Conservation (phyloP, 2,888 invertebrate genomes). For the Brenthis hecate region DNA sequence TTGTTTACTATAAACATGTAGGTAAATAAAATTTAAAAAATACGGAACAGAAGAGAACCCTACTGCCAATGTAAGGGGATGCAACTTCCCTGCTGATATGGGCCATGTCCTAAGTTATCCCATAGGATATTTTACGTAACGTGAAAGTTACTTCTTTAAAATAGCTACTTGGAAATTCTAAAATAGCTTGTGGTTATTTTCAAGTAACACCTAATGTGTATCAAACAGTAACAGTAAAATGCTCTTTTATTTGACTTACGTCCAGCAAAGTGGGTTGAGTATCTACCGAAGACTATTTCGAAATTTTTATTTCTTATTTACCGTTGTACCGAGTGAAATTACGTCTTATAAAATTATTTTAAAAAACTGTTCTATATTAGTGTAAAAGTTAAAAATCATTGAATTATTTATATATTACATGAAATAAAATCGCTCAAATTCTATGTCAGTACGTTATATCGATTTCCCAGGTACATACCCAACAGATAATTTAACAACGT, state of each 20-base stretch:
- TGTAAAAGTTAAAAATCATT: too few species aligned
- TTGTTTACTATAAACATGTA: too few species aligned
- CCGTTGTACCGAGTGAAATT: background rate
- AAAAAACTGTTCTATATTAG: too few species aligned
- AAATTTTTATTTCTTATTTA: constrained; percentile 5
- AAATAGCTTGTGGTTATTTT: background rate
- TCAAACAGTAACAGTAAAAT: constrained; percentile 12
- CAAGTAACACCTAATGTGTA: background rate
- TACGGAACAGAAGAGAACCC: background rate
- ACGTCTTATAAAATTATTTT: background rate
- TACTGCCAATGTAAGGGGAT: background rate
- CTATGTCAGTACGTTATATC: too few species aligned
- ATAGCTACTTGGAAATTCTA: background rate
- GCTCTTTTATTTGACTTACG: constrained; percentile 15
- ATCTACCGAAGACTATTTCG: background rate
- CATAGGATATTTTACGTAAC: too few species aligned
- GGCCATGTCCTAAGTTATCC: too few species aligned
- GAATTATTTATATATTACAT: too few species aligned
- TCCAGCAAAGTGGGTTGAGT: constrained; percentile 11
- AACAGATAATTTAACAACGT: too few species aligned
- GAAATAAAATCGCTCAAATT: too few species aligned
- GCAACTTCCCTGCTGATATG: too few species aligned
- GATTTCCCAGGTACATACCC: too few species aligned
- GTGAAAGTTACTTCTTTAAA: background rate
- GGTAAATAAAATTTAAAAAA: too few species aligned